phyloP scores from a whole-genome alignment of 1,140 invertebrate genomes.

The Drosophila orosa region DNA sequence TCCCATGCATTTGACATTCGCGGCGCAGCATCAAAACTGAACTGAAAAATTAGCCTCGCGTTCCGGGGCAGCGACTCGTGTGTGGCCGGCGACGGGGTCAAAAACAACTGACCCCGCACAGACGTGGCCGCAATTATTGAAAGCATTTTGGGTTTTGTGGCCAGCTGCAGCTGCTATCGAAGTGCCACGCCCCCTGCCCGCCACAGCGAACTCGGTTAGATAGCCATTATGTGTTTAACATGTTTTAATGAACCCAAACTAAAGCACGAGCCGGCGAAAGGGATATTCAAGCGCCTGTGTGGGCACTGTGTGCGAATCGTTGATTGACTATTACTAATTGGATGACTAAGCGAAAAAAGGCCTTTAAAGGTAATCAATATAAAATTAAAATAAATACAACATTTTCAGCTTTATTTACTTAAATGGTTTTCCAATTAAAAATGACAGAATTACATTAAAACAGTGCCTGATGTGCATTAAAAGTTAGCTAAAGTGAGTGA shows the following conservation, averaged over 20 bases:
- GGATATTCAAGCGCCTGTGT: constrained; percentile 2
- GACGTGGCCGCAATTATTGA: constrained; percentile 65
- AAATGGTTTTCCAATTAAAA: background rate
- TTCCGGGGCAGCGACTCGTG: constrained; percentile 54
- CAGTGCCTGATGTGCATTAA: no score
- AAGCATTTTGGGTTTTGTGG: constrained; percentile 67
- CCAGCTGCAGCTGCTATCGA: constrained; percentile 32
- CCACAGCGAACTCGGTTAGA: constrained; percentile 50
- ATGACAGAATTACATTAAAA: background rate
- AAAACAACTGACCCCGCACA: constrained; percentile 41
- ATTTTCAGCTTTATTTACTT: background rate
- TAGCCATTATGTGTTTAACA: constrained; percentile 70
- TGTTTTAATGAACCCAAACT: constrained; percentile 74
- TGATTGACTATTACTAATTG: constrained; percentile 33
- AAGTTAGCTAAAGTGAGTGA: background rate
- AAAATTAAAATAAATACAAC: background rate
- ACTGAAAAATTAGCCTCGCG: constrained; percentile 66
- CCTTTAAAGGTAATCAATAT: background rate
- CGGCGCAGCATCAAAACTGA: constrained; percentile 45
- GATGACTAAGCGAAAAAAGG: constrained; percentile 12
- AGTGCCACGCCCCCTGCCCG: constrained; percentile 9
- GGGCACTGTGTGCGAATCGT: background rate
- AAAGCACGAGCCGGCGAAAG: constrained; percentile 18
- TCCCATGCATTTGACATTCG: constrained; percentile 57
- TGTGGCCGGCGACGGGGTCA: constrained; percentile 34